phyloP scores from a whole-genome alignment of 2,113 vertebrate genomes.

The Lophius piscatorius region DNA sequence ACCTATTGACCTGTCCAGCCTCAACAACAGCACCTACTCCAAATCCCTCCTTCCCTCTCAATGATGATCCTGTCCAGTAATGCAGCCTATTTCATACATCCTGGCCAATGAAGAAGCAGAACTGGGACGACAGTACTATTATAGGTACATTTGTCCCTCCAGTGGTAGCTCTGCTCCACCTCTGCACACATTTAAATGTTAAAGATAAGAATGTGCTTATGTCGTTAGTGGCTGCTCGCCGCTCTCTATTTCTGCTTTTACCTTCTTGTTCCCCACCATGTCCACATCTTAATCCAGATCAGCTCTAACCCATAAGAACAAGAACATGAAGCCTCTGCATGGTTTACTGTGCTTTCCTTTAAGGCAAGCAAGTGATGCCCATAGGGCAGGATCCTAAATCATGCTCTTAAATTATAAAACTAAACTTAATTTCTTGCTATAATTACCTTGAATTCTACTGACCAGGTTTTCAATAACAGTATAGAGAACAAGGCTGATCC shows the following conservation, averaged over 20 bases:
- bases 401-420: too few species aligned
- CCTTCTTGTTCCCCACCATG: constrained; percentile 14
- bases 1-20: constrained; percentile 44
- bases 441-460: too few species aligned
- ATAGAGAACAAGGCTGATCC: too few species aligned
- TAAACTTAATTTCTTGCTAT: too few species aligned
- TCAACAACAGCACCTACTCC: not conserved
- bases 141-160: constrained; percentile 3
- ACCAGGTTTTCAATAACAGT: too few species aligned
- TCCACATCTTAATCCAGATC: not conserved
- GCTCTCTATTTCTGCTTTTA: not conserved
- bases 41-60: not conserved
- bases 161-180: not conserved
- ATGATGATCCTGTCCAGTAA: not conserved
- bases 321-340: not conserved
- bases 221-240: not conserved
- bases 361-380: too few species aligned
- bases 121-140: constrained; percentile 9
- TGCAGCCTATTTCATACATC: constrained; percentile 3
- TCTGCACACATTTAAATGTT: constrained; percentile 14
- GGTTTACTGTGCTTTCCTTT: too few species aligned
- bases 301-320: too few species aligned
- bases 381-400: too few species aligned
- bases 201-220: too few species aligned
- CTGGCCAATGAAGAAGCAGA: constrained; percentile 33